phyloP scores from a whole-genome alignment of 2,888 invertebrate species.

The Cistogaster globosa region DNA sequence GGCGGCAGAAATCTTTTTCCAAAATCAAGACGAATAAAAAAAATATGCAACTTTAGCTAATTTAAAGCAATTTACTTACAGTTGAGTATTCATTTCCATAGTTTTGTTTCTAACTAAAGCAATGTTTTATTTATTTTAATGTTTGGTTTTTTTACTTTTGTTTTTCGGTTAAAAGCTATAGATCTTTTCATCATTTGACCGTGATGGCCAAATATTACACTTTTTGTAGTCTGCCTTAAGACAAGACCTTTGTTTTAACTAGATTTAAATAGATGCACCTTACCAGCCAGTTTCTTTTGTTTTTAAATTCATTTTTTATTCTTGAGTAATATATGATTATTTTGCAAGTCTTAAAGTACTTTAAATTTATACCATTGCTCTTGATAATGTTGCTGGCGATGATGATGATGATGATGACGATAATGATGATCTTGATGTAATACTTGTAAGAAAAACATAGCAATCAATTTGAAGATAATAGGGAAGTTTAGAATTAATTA shows the following conservation, averaged over 20 bases:
- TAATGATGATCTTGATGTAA: constrained; percentile 65
- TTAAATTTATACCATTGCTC: constrained; percentile 67
- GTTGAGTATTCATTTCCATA: constrained; percentile 68
- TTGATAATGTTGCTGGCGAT: constrained; percentile 63
- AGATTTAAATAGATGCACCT: constrained; percentile 60
- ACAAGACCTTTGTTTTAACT: constrained; percentile 59
- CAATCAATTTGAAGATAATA: constrained; percentile 60
- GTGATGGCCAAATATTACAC: constrained; percentile 69
- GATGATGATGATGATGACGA: constrained; percentile 11
- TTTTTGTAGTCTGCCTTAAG: constrained; percentile 44
- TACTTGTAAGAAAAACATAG: constrained; percentile 39
- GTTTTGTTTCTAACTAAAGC: constrained; percentile 69
- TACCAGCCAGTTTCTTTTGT: constrained; percentile 25
- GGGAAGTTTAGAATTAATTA: constrained; percentile 51
- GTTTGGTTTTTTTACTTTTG: constrained; percentile 6
- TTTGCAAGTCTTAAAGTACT: constrained; percentile 62
- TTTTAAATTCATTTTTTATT: not conserved
- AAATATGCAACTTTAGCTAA: constrained; percentile 73
- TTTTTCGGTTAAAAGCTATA: constrained; percentile 39
- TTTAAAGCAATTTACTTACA: constrained; percentile 81
- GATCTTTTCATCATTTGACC: constrained; percentile 67
- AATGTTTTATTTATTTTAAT: constrained; percentile 57
- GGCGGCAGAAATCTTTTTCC: constrained; percentile 74
- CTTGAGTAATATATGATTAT: constrained; percentile 47
- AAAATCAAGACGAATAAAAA: constrained; percentile 67